Conservation (phyloP, 2,888 invertebrate species). For the Drosophila limbata region DNA sequence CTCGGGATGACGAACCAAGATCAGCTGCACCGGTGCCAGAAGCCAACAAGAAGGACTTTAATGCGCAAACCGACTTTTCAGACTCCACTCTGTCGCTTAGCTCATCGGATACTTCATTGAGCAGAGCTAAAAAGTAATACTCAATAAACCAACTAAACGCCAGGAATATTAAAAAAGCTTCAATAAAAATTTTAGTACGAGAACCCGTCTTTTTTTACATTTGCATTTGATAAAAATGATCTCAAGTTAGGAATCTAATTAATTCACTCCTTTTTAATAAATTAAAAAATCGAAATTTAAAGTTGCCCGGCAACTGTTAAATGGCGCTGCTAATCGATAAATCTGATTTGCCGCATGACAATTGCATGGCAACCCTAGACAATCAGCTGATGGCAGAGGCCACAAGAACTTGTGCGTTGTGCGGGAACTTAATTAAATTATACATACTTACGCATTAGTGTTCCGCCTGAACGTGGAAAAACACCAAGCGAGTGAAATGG, state of each 20-base stretch:
- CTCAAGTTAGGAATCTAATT: background rate
- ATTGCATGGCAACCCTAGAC: conserved; percentile 23
- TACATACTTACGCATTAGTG: conserved; percentile 26
- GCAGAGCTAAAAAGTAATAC: background rate
- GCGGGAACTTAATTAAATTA: conserved; percentile 60
- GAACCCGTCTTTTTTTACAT: conserved; percentile 1
- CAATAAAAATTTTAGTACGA: conserved; percentile 19
- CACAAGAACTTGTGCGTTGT: too few species aligned
- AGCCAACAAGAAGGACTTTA: conserved; percentile 34
- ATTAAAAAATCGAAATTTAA: background rate
- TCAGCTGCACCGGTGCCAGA: conserved; percentile 3
- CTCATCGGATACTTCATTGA: conserved; percentile 11
- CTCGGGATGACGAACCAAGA: conserved; percentile 87
- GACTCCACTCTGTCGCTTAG: conserved; percentile 44
- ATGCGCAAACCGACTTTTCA: conserved; percentile 56
- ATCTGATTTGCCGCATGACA: background rate
- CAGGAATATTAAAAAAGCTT: conserved; percentile 21
- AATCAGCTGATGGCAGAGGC: conserved; percentile 53
- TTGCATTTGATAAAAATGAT: background rate
- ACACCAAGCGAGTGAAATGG: conserved; percentile 51
- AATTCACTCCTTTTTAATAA: background rate
- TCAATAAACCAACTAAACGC: conserved; percentile 10
- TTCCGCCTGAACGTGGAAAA: conserved; percentile 17
- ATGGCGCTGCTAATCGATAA: conserved; percentile 9
- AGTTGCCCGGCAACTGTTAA: background rate